Evolutionary conservation across 2,797 vertebrate species (phyloP).

Genomic region (Menidia menidia): DNA sequence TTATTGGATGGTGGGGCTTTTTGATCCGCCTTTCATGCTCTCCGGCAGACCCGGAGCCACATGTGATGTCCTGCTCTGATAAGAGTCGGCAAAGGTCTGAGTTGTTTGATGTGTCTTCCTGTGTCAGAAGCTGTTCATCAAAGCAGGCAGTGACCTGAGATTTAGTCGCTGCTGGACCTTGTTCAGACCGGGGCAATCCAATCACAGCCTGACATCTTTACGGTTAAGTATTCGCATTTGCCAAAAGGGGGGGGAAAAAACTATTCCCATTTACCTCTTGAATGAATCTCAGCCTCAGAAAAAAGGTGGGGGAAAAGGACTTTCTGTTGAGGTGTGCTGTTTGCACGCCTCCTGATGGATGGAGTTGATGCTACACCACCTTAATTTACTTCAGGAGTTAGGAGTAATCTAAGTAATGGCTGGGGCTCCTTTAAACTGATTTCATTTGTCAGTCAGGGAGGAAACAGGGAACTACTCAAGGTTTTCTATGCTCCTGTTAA

Average conservation of each 20-base stretch:
- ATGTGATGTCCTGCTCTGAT: not conserved
- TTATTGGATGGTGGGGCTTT: not conserved
- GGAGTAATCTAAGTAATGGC: not conserved
- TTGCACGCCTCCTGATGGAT: not conserved
- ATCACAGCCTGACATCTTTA: not conserved
- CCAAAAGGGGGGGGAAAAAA: not conserved
- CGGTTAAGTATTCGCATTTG: not conserved
- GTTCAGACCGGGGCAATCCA: not conserved
- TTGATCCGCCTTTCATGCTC: not conserved
- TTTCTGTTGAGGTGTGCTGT: not conserved
- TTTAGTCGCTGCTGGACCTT: not conserved
- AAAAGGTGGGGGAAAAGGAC: not conserved
- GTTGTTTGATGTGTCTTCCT: not conserved
- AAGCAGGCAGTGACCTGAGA: not conserved
- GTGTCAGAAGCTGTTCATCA: not conserved
- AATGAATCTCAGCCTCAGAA: not conserved
- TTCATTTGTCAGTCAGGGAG: not conserved
- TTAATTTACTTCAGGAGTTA: not conserved
- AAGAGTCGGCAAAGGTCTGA: not conserved
- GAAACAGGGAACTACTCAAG: not conserved
- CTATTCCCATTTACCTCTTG: not conserved
- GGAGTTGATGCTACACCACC: not conserved
- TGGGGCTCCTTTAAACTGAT: not conserved
- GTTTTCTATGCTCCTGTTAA: not conserved
- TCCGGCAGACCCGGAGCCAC: not conserved